Percentiles rank a stretch among this genome's conserved stretches.
phyloP scores from a whole-genome alignment of 2,113 vertebrate genomes.

The Elgaria multicarinata region DNA sequence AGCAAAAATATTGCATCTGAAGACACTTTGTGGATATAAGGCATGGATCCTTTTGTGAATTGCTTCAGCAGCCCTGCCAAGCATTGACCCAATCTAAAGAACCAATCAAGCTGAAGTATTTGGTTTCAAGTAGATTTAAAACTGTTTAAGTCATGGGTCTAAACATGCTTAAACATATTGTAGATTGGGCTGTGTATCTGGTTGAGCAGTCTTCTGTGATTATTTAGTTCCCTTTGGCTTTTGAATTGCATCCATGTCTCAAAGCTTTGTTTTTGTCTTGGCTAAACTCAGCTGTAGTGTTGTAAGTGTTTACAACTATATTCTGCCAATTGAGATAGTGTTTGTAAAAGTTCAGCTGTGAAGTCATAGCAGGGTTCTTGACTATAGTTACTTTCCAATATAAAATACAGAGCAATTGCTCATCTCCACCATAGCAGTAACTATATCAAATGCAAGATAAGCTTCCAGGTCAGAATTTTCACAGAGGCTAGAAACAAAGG shows the following conservation, averaged over 20 bases:
- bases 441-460: not conserved
- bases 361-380: not conserved
- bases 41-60: not conserved
- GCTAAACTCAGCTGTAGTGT: not conserved
- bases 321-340: not conserved
- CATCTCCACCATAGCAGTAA: not conserved
- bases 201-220: not conserved
- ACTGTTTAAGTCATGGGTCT: not conserved
- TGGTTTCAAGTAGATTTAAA: not conserved
- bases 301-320: not conserved
- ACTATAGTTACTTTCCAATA: not conserved
- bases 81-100: not conserved
- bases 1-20: not conserved
- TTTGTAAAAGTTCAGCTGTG: not conserved
- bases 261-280: not conserved
- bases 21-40: rapidly evolving
- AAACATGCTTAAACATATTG: not conserved
- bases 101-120: not conserved
- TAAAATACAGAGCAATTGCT: not conserved
- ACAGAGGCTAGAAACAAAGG: not conserved
- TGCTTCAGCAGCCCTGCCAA: not conserved
- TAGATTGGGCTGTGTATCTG: not conserved
- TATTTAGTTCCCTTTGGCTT: not conserved
- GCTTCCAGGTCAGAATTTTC: not conserved
- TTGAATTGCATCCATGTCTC: not conserved